Conservation (phyloP, 2,888 invertebrate species). For the Chymomyza amoena region DNA sequence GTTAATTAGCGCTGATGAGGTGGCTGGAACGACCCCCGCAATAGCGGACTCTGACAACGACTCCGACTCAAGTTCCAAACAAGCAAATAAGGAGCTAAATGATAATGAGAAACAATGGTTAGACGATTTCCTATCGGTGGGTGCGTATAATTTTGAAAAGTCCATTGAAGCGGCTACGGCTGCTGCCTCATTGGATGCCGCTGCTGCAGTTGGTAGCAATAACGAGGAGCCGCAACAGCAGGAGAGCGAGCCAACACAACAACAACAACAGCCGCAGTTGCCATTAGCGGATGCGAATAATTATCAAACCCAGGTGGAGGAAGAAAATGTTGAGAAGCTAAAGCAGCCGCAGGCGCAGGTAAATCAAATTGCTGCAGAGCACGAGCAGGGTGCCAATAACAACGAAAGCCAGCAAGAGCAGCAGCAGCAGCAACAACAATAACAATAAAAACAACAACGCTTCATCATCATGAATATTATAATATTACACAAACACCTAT, state of each 20-base stretch:
- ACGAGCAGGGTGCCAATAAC: neutral
- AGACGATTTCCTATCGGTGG: slow-evolving; percentile 75
- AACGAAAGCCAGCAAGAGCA: slow-evolving; percentile 1
- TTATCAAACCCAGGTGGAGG: slow-evolving; percentile 4
- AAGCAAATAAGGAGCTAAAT: slow-evolving; percentile 52
- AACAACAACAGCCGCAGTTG: slow-evolving; percentile 20
- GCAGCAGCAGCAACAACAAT: neutral
- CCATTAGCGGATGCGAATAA: slow-evolving; percentile 11
- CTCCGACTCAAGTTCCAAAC: neutral
- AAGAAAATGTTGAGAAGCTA: neutral
- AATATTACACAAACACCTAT: slow-evolving; percentile 10
- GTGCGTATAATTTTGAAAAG: slow-evolving; percentile 74
- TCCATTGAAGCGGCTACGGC: slow-evolving; percentile 33
- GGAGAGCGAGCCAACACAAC: slow-evolving; percentile 21
- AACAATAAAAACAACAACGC: neutral
- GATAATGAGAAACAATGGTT: slow-evolving; percentile 76
- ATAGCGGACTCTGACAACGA: neutral
- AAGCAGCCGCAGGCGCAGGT: slow-evolving; percentile 1
- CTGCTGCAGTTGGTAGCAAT: slow-evolving; percentile 11
- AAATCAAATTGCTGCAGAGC: slow-evolving; percentile 2
- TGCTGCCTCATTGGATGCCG: neutral
- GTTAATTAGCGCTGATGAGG: slow-evolving; percentile 60
- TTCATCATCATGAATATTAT: slow-evolving; percentile 50
- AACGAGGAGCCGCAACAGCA: slow-evolving; percentile 33
- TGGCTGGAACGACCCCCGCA: slow-evolving; percentile 25